Evolutionary conservation across 2,797 vertebrate species (phyloP).

Genomic region (Chiloscyllium punctatum): DNA sequence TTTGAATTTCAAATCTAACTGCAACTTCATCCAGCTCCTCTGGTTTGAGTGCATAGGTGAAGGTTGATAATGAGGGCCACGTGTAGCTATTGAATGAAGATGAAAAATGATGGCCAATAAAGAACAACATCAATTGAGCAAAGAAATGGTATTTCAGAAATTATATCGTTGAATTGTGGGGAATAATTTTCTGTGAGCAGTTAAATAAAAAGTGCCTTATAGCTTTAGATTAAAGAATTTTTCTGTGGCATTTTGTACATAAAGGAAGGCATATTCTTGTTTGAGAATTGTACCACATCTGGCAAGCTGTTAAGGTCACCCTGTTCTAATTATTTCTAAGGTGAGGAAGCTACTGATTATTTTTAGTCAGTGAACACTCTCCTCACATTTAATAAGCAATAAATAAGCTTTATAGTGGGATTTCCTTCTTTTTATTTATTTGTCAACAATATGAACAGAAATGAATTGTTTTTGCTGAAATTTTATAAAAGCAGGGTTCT

Average conservation of each 20-base stretch:
- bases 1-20: neutral
- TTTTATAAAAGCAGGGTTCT: neutral
- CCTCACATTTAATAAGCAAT: neutral
- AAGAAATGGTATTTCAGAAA: neutral
- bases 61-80: neutral
- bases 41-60: neutral
- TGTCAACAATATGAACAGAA: neutral
- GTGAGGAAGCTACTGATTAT: conserved; percentile 7
- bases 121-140: neutral
- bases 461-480: neutral
- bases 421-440: neutral
- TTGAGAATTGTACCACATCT: neutral
- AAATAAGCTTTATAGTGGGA: neutral
- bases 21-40: neutral
- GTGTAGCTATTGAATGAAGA: neutral
- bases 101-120: neutral
- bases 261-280: neutral
- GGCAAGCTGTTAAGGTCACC: neutral
- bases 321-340: neutral
- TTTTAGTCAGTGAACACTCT: neutral
- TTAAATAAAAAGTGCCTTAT: neutral
- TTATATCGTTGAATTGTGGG: neutral
- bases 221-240: neutral
- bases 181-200: neutral
- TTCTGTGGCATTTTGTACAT: neutral